Conservation (phyloP, 2,797 vertebrate genomes). For the Morelia viridis region DNA sequence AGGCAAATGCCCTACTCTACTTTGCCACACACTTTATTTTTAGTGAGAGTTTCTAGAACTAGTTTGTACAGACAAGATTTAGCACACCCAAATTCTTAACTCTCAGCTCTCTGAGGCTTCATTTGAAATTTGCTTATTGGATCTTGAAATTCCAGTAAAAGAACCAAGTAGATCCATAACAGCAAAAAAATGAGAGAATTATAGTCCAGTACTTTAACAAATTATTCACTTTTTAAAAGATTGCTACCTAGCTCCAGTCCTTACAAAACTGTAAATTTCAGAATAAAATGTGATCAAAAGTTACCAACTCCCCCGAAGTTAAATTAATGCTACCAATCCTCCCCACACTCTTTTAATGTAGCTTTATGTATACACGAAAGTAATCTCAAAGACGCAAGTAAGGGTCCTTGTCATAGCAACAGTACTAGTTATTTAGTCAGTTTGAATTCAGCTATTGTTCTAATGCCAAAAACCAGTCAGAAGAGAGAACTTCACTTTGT, state of each 20-base stretch:
- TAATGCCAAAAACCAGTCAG: not conserved
- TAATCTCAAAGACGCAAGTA: slow-evolving; percentile 21
- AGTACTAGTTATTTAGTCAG: slow-evolving; percentile 36
- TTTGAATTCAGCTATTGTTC: slow-evolving; percentile 24
- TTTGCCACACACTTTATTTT: not conserved
- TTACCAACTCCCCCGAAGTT: not conserved
- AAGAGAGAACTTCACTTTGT: slow-evolving; percentile 22
- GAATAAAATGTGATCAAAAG: not conserved
- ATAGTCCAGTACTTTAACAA: not conserved
- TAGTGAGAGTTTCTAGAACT: not conserved
- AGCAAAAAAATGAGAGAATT: not conserved
- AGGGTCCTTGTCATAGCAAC: slow-evolving; percentile 31
- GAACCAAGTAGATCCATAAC: not conserved
- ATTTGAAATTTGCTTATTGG: not conserved
- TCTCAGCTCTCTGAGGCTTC: not conserved
- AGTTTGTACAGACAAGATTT: not conserved
- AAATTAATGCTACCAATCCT: slow-evolving; percentile 1
- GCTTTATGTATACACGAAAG: slow-evolving; percentile 29
- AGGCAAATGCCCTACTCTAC: not conserved
- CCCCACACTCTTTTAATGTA: not conserved
- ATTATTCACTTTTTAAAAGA: not conserved
- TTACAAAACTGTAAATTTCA: not conserved
- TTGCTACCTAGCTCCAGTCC: not conserved
- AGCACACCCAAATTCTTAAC: no score
- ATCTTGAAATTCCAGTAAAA: not conserved